Percentiles rank a stretch among this genome's conserved stretches.
Conservation (phyloP, 2,797 vertebrate species). For the Halcyon badia region DNA sequence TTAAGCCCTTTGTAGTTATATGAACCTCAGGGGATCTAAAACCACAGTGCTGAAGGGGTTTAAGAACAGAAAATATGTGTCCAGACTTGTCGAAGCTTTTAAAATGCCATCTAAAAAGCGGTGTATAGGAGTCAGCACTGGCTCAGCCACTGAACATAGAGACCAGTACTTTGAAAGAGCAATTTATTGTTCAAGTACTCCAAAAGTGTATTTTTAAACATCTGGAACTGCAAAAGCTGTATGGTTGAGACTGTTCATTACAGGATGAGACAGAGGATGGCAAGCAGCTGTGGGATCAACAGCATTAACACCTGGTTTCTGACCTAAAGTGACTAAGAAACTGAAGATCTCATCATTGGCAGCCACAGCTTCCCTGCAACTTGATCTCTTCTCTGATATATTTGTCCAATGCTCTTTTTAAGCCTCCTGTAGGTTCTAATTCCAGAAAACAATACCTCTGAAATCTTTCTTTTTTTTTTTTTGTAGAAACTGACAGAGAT, state of each 20-base stretch:
- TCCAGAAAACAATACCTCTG: not conserved
- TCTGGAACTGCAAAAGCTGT: slow-evolving; percentile 15
- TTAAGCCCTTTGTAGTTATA: not conserved
- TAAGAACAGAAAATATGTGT: slow-evolving; percentile 17
- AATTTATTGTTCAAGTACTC: slow-evolving; percentile 37
- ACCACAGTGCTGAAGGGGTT: not conserved
- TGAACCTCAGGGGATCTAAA: not conserved
- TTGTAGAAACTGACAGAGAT: slow-evolving; percentile 47
- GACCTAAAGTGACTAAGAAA: slow-evolving; percentile 56
- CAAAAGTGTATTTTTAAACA: slow-evolving; percentile 60
- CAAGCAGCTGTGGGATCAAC: not conserved
- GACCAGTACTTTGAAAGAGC: slow-evolving; percentile 17
- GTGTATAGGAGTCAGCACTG: not conserved
- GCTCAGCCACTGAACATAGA: not conserved
- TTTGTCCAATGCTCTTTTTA: slow-evolving; percentile 56
- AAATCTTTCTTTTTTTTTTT: slow-evolving; percentile 32
- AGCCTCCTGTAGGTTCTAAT: slow-evolving; percentile 18
- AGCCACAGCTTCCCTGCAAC: slow-evolving; percentile 53
- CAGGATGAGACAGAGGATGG: not conserved
- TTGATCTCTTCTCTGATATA: slow-evolving; percentile 55
- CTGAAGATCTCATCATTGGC: slow-evolving; percentile 38
- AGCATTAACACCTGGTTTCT: slow-evolving; percentile 53
- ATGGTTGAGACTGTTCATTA: not conserved
- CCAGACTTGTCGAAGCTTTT: not conserved
- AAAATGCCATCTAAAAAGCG: slow-evolving; percentile 45